Percentiles rank a stretch among this genome's conserved stretches.
phyloP scores from a whole-genome alignment of 2,113 vertebrate genomes.

The Malurus alboscapulatus region DNA sequence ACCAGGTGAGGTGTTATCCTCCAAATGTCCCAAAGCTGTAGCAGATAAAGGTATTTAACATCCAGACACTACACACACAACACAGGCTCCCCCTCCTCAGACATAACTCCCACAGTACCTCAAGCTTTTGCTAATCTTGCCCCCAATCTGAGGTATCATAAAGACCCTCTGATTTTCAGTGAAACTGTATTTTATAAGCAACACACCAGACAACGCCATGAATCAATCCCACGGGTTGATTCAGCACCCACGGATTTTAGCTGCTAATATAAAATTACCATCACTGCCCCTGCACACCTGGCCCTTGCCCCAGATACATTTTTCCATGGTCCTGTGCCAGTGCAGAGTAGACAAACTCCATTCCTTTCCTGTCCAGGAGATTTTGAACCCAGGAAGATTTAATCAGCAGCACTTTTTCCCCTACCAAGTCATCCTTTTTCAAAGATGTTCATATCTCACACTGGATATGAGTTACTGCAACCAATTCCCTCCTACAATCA shows the following conservation, averaged over 20 bases:
- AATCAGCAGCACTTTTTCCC: background rate
- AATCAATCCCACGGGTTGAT: background rate
- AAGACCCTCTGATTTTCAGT: background rate
- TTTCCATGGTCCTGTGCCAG: accelerated
- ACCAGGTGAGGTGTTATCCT: background rate
- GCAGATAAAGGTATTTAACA: background rate
- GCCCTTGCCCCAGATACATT: background rate
- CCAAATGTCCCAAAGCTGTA: background rate
- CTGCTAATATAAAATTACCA: background rate
- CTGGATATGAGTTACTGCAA: background rate
- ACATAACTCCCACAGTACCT: background rate
- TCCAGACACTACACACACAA: background rate
- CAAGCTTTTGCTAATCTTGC: background rate
- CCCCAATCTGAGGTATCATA: background rate
- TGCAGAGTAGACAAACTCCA: background rate
- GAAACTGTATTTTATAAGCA: background rate
- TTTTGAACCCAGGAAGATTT: background rate
- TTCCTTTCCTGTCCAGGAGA: background rate
- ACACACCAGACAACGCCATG: background rate
- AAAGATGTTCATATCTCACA: background rate
- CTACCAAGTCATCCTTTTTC: background rate
- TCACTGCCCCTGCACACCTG: background rate
- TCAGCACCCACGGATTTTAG: background rate
- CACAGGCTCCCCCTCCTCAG: background rate
- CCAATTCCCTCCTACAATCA: accelerated